Conservation (phyloP, 2,888 invertebrate species). For the Tipula confusa region DNA sequence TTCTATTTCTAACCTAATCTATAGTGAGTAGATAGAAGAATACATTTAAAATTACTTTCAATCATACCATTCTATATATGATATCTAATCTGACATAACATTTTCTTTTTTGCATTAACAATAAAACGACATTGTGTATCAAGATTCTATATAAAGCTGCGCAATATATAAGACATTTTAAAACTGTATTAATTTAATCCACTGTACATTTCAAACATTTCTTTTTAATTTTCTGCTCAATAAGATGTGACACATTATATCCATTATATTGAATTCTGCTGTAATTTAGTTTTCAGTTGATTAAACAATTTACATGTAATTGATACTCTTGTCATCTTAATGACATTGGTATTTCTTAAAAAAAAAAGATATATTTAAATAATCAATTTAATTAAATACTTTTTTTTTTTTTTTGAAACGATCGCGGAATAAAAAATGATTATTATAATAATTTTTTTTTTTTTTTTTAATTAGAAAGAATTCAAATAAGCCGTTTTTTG, state of each 20-base stretch:
- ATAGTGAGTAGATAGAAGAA: too few species aligned
- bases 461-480: background rate
- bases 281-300: background rate
- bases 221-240: background rate
- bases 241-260: background rate
- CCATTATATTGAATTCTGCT: background rate
- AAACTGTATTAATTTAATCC: background rate
- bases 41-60: too few species aligned
- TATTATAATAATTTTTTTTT: too few species aligned
- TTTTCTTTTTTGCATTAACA: too few species aligned
- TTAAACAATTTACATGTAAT: background rate
- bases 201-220: background rate
- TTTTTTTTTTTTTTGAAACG: background rate
- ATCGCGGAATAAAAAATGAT: background rate
- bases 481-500: background rate
- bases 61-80: too few species aligned
- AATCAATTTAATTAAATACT: background rate
- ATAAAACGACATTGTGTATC: too few species aligned
- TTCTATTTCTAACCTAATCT: too few species aligned
- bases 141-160: too few species aligned
- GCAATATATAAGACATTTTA: background rate
- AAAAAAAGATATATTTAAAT: background rate
- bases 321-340: conserved; percentile 12
- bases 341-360: background rate
- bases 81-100: too few species aligned